Percentiles rank a stretch among this genome's conserved stretches.
Evolutionary conservation across 2,888 invertebrate genomes (phyloP).

Genomic region (Leptodirus hochenwartii): DNA sequence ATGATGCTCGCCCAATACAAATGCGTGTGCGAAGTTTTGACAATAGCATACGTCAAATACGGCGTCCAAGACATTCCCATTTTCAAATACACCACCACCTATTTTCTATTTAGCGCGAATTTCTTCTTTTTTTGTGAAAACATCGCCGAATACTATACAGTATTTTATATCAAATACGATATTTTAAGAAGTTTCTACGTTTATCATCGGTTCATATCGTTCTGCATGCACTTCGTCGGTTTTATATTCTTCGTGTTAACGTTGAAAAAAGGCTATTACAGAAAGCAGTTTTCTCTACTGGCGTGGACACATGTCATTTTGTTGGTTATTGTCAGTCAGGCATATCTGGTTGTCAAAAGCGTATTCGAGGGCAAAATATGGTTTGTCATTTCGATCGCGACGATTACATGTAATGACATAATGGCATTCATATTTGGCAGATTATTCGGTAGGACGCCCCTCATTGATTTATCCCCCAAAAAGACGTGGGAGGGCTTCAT

Average conservation of each 20-base stretch:
- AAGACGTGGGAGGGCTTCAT: conserved; percentile 99
- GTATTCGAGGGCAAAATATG: conserved; percentile 85
- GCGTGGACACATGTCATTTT: conserved; percentile 98
- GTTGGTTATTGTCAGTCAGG: conserved; percentile 90
- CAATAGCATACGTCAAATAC: conserved; percentile 93
- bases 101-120: conserved; percentile 90
- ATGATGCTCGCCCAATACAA: conserved; percentile 91
- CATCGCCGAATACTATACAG: conserved; percentile 87
- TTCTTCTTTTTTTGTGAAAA: conserved; percentile 98
- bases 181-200: conserved; percentile 63
- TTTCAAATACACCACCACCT: conserved; percentile 94
- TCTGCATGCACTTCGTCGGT: conserved; percentile 85
- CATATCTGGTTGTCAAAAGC: conserved; percentile 93
- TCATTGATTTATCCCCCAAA: conserved; percentile 96
- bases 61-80: conserved; percentile 78
- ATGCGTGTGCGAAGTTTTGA: conserved; percentile 97
- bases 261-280: conserved; percentile 88
- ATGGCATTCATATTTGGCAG: conserved; percentile 99
- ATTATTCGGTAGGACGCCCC: conserved; percentile 94
- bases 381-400: conserved; percentile 94
- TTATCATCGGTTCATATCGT: conserved; percentile 93
- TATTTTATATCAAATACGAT: conserved; percentile 42
- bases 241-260: conserved; percentile 96
- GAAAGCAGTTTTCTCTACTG: conserved; percentile 95
- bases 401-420: conserved; percentile 98